A percentile compares a stretch with the other conserved stretches of the same genome.
Evolutionary conservation across 1,140 invertebrate species (phyloP).

Genomic region (Lutraria rhynchaena): DNA sequence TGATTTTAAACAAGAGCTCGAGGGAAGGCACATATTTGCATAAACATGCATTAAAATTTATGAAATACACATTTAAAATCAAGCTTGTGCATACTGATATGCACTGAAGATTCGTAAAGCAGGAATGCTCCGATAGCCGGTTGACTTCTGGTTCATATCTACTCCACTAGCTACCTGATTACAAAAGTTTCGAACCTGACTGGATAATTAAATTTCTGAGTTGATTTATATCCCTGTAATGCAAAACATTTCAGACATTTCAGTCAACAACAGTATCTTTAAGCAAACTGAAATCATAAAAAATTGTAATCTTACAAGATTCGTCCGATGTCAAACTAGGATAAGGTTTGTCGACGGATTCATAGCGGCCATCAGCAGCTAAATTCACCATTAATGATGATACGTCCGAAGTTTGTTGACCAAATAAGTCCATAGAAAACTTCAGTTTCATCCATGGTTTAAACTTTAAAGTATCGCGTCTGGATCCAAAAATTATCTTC

Average conservation of each 20-base stretch:
- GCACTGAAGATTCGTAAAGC: too few species aligned
- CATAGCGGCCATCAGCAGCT: too few species aligned
- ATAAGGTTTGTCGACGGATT: constrained; percentile 66
- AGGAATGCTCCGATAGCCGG: neutral
- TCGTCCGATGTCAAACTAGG: constrained; percentile 74
- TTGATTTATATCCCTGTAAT: neutral
- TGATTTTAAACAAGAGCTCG: too few species aligned
- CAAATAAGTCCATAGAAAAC: neutral
- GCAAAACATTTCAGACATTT: too few species aligned
- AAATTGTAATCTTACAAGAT: constrained; percentile 73
- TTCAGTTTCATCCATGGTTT: neutral
- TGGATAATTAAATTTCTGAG: neutral
- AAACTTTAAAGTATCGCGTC: constrained; percentile 2
- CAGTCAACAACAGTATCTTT: neutral
- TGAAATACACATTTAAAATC: too few species aligned
- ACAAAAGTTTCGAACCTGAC: neutral
- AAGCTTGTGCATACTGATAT: too few species aligned
- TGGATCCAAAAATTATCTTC: constrained; percentile 62
- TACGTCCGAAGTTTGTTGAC: neutral
- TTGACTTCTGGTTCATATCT: neutral
- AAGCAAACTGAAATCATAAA: neutral
- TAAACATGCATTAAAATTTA: too few species aligned
- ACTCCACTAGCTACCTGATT: neutral
- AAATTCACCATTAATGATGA: constrained; percentile 46
- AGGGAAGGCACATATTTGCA: too few species aligned